Conservation (phyloP, 2,113 vertebrate genomes). For the Pelusios castaneus region DNA sequence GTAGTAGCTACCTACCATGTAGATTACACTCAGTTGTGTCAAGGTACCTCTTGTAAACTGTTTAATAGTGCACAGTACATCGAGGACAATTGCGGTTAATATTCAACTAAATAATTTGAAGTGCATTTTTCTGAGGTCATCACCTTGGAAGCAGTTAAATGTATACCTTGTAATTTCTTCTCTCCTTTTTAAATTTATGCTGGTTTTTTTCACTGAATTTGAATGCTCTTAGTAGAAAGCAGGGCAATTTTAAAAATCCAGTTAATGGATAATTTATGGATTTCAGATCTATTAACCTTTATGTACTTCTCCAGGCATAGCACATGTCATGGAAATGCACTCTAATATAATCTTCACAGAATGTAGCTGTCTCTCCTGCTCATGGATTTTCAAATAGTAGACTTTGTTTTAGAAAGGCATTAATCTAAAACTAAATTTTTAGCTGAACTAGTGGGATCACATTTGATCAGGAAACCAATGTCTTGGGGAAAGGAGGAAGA, state of each 20-base stretch:
- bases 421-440: neutral
- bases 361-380: neutral
- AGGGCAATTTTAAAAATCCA: neutral
- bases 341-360: neutral
- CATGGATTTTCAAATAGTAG: neutral
- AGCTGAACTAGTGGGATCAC: neutral
- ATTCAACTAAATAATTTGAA: neutral
- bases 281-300: neutral
- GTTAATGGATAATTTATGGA: neutral
- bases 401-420: fast-evolving
- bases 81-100: neutral
- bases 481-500: neutral
- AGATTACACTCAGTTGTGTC: neutral
- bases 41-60: neutral
- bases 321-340: neutral
- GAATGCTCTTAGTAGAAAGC: neutral
- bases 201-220: neutral
- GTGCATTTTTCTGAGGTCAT: neutral
- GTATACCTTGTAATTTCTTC: neutral
- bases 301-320: neutral
- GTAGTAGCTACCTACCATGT: neutral
- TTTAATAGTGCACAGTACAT: neutral
- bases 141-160: neutral
- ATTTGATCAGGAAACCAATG: neutral
- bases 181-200: neutral